Evolutionary conservation across 2,113 vertebrate species (phyloP), one percentile per base, ranked within the genome.

Genomic region (Perca schrenkii): DNA sequence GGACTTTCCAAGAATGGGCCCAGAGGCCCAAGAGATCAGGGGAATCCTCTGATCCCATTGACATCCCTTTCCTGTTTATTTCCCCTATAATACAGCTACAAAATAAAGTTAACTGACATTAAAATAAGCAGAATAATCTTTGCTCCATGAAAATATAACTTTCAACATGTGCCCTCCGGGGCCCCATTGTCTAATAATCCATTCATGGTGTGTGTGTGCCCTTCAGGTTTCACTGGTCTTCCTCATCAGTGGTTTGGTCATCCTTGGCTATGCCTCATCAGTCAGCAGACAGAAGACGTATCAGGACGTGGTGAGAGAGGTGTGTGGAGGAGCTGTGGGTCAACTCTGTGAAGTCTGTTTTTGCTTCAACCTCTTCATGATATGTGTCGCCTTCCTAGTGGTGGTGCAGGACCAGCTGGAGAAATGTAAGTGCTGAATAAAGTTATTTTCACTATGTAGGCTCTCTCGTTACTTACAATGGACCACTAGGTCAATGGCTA

Each of bases 341-440:
- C 96, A 96, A 84, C 96, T 99, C 52, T 99, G 97, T 0, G 98
- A 98, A 86, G 79, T 96, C 86, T 99, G 98, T 89, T 99, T 98
- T 92, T 94, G 97, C 65, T 82, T 97, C 91, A 99, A 99, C 93
- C 96, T 99, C 91, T 98, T 99, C 94, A 97, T 99, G 97, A 98
- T 99, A 83, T 97, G 96, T 0, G 97, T 99, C 61, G 98, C 98
- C 40, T 98, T 99, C 65, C 96, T 99, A 84, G 96, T 97, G 85
- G 98, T 99, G 87, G 96, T 97, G 40, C 97, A 98, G 0, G 98
- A 99, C 88, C 98, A 99, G 94, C 95, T 99, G 88, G 97, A 98
- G 86, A 99, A 99, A 90, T 0, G 98, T 99, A 76, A 97, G 97
- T 89, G 16, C 6, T 58, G 4, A 60, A 14, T 36, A 1, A 40